Evolutionary conservation across 1,140 invertebrate species (phyloP), one percentile per base, ranked within the genome.

Genomic region (Drosophila biarmipes): DNA sequence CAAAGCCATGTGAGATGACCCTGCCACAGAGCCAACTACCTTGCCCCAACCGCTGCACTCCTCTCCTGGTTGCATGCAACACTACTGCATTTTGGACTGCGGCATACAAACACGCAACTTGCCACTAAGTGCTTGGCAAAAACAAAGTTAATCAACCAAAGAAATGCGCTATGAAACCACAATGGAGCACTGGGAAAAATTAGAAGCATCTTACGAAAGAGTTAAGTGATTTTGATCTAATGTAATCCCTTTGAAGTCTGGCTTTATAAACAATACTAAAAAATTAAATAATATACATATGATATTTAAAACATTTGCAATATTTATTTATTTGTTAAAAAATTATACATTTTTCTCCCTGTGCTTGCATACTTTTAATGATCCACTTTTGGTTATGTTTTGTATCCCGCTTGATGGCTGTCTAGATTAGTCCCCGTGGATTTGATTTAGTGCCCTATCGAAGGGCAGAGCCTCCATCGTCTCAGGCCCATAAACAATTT

Each of bases 401-500:
- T 66, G 63, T 15, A 21, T 19, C 61, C 12, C 6, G n/a, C 15
- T 52, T 35, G 35, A 64, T 67, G 48, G 19, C 63, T 19, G 17
- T 51, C 34, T 51, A 51, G 63, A 64, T 67, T 40, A 66, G 51
- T 61, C 19, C 27, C 45, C 61, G 17, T 31, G 27, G 63, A 67
- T 42, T 67, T 67, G 19, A 66, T 52, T 67, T 66, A 66, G n/a
- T 51, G 29, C 35, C 21, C 42, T 40, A 67, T 67, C 29, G 61
- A 66, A n/a, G 4, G 17, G n/a, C 7, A 11, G 10, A 31, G 4
- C 11, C 49, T 0, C 17, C 21, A 19, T 11, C n/a, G n/a, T n/a
- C n/a, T n/a, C n/a, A 6, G 29, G 27, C 11, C 45, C 59, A 63
- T 68, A 78, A 86, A 86, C 80, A 77, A 77, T 56, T 76, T 49